Base-by-base conservation (phyloP, 2,888 invertebrate genomes). In the Plemyria rubiginata region DNA sequence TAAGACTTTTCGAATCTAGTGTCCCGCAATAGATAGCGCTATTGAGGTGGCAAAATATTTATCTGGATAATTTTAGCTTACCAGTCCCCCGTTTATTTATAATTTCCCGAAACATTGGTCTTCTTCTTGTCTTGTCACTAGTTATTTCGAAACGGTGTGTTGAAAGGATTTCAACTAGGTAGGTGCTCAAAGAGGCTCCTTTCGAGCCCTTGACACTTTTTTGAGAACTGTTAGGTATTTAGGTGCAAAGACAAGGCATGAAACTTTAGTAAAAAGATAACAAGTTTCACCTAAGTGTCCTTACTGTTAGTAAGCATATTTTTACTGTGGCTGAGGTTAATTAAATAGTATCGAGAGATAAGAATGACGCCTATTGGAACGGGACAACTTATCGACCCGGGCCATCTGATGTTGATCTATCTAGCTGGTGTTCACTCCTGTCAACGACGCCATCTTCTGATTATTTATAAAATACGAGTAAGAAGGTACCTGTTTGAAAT, bases 271-370 rank as follows among this genome's bases (percentile, higher is more conserved):
- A n/a, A n/a, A n/a, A n/a, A n/a, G 22, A n/a, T 29, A 29, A 29
- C 7, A 29, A 29, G 29, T 29, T 4, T 7, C 29, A 9, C n/a
- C 0, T 29, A 49, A 3, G 38, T 38, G 29, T 48, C 2, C 8
- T 9, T 59, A 29, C 53, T 59, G 46, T 13, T 28, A 15, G 45
- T 28, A 22, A 40, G 29, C 12, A 8, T 53, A 48, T 40, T 11
- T 41, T 43, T 15, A 53, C 38, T 52, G 51, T 36, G 54, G 28
- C 43, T 79, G 84, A 80, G 86, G 87, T 90, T 91, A 90, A 91
- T 91, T 89, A 90, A 90, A 90, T 88, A 87, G 87, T 87, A 85
- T 82, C 76, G 79, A 83, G 82, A 82, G 86, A 90, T 89, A 88
- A 85, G 75, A 81, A 74, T 81, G 84, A 84, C 82, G 84, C 80